These are phyloP conservation scores for Anser brachyrhynchus DNA, from an alignment of 2,113 vertebrate genomes.

Conservation along the genomic window DNA sequence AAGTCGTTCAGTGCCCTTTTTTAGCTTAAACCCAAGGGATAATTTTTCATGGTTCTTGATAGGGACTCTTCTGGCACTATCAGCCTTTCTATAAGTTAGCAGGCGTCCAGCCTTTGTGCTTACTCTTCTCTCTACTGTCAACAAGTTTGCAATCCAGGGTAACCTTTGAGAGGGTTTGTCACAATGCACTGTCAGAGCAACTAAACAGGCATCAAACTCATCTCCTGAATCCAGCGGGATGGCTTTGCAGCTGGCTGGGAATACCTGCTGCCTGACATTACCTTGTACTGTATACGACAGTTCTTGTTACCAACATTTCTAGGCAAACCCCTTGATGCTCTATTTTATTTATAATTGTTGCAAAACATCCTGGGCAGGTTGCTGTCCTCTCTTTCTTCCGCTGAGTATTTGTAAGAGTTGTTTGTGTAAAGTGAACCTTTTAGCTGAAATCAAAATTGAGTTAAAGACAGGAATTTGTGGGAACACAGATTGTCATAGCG, in stretches of 20 bases:
- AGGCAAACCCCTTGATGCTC: neutral
- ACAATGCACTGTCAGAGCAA: neutral
- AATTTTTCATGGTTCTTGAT: constrained; percentile 18
- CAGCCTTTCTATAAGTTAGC: neutral
- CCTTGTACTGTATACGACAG: fast-evolving
- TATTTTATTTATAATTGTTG: neutral
- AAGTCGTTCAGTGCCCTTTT: neutral
- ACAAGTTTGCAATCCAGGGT: neutral
- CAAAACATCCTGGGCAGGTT: neutral
- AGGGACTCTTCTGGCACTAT: neutral
- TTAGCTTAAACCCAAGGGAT: constrained; percentile 38
- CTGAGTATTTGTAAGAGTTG: neutral
- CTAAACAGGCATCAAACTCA: neutral
- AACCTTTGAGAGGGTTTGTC: constrained; percentile 10
- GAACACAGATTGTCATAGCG: neutral
- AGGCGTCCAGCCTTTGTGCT: neutral
- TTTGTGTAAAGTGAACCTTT: neutral
- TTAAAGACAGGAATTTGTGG: constrained; percentile 14
- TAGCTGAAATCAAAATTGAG: constrained; percentile 6
- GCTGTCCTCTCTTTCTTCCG: neutral
- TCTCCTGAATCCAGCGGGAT: fast-evolving
- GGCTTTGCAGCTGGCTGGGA: neutral
- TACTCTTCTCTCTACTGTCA: neutral
- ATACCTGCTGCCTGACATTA: neutral
- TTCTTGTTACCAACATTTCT: neutral